Conservation (phyloP, 2,888 invertebrate genomes). For the Drepana falcataria region DNA sequence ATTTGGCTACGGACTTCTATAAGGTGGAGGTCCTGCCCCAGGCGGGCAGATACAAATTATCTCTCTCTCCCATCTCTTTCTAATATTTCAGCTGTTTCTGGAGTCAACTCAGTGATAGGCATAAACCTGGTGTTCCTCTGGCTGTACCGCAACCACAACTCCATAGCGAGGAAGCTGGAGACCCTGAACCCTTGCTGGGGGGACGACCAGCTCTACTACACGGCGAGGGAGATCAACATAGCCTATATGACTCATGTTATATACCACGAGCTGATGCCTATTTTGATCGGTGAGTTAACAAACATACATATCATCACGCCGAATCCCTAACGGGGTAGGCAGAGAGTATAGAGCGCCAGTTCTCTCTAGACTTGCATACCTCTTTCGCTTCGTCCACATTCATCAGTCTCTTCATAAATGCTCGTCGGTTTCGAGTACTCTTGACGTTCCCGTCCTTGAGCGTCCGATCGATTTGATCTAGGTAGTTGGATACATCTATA, state of each 20-base stretch:
- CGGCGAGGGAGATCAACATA: constrained; percentile 85
- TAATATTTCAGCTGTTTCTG: constrained; percentile 13
- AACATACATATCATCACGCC: too few relatives aligned
- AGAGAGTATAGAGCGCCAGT: too few relatives aligned
- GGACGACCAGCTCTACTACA: constrained; percentile 88
- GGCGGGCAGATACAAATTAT: background rate
- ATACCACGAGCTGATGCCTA: constrained; percentile 88
- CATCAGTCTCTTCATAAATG: too few relatives aligned
- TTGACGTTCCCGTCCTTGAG: too few relatives aligned
- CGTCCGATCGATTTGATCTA: too few relatives aligned
- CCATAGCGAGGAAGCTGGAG: constrained; percentile 82
- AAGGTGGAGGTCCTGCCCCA: too few relatives aligned
- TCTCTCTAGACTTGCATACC: too few relatives aligned
- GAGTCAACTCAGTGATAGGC: constrained; percentile 26
- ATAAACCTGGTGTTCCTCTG: constrained; percentile 29
- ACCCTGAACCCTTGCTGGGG: constrained; percentile 91
- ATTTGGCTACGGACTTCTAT: too few relatives aligned
- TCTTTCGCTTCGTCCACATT: too few relatives aligned
- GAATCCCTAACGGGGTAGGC: too few relatives aligned
- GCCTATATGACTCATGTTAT: constrained; percentile 87
- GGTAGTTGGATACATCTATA: too few relatives aligned
- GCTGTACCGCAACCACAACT: constrained; percentile 85
- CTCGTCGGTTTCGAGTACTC: too few relatives aligned
- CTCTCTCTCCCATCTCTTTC: background rate
- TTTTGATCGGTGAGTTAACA: constrained; percentile 81